Evolutionary conservation across 2,888 invertebrate genomes (phyloP), one percentile per base, ranked within the genome.

Genomic region (Acrocyrtus sp.): DNA sequence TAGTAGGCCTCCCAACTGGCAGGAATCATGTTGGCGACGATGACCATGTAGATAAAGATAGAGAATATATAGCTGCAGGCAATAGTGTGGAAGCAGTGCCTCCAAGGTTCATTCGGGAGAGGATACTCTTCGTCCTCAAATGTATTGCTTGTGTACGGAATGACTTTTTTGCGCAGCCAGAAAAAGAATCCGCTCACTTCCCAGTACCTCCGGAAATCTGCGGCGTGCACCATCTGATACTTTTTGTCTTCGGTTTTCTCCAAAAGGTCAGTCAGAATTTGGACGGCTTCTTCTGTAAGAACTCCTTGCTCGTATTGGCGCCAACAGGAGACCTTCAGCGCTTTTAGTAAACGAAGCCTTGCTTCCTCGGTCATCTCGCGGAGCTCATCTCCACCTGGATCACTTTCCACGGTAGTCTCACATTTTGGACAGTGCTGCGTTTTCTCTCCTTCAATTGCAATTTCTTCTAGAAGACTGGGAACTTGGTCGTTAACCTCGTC

Each of bases 261-360:
- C 0, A 87, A 85, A 0, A 86, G 86, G 65, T 88, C 88, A 4
- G 87, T 86, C 15, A 90, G 82, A 0, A 86, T 84, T 50, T 87
- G 83, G 0, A 89, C 87, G 0, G 88, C 88, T 3, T 88, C 87
- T 68, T 88, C 87, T 53, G 88, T 87, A 72, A 90, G 84, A 83
- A 89, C 87, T 0, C 90, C 90, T 65, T 88, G 88, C 78, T 89
- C 89, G 78, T 87, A 89, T 81, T 90, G 90, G 0, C 88, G 84
- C 87, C 89, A 88, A 79, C 88, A 89, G 0, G 88, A 89, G 73
- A 84, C 83, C 83, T 89, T 89, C 82, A 89, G 84, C 0, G 89
- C 88, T 83, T 89, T 89, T 1, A 90, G 81, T 1, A 89, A 86
- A 5, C 89, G 85, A 50, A 88, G 85, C 63, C 89, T 86, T 0